These are phyloP conservation scores for Anarsia innoxiella DNA, from an alignment of 2,888 invertebrate genomes.

Conservation along the genomic window DNA sequence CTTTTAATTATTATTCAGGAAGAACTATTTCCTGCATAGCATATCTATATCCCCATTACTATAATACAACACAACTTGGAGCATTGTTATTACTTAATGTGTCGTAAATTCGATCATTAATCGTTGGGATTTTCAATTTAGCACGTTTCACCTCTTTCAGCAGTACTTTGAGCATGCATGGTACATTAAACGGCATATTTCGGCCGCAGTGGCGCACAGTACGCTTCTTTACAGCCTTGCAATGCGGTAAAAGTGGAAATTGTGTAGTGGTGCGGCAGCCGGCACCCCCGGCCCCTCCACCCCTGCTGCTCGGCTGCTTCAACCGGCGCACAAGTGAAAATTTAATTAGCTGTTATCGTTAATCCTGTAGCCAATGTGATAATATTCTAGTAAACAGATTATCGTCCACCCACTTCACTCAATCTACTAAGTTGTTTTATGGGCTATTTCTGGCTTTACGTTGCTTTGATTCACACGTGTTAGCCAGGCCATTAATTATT, in stretches of 20 bases:
- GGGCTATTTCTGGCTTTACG: too few relatives aligned
- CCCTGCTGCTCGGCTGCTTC: conserved; percentile 1
- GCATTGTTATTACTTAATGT: conserved; percentile 4
- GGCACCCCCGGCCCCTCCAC: conserved; percentile 3
- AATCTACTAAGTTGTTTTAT: too few relatives aligned
- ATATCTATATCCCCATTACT: too few relatives aligned
- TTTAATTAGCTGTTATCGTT: too few relatives aligned
- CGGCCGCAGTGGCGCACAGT: conserved; percentile 20
- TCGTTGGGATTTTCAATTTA: conserved; percentile 6
- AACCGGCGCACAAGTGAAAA: conserved; percentile 4
- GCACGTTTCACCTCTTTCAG: conserved; percentile 5
- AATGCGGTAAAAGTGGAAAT: conserved; percentile 19
- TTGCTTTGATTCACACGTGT: too few relatives aligned
- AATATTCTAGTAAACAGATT: too few relatives aligned
- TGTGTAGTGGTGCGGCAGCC: conserved; percentile 8
- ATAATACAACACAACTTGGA: too few relatives aligned
- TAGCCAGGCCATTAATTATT: too few relatives aligned
- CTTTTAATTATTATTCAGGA: too few relatives aligned
- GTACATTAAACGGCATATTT: conserved; percentile 14
- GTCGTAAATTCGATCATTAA: conserved; percentile 6
- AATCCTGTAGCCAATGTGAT: too few relatives aligned
- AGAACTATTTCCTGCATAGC: too few relatives aligned
- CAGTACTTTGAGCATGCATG: conserved; percentile 10
- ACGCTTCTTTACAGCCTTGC: conserved; percentile 20
- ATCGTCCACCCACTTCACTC: too few relatives aligned